Evolutionary conservation across 2,797 vertebrate genomes (phyloP).

Genomic region (Gallinago nigripennis): DNA sequence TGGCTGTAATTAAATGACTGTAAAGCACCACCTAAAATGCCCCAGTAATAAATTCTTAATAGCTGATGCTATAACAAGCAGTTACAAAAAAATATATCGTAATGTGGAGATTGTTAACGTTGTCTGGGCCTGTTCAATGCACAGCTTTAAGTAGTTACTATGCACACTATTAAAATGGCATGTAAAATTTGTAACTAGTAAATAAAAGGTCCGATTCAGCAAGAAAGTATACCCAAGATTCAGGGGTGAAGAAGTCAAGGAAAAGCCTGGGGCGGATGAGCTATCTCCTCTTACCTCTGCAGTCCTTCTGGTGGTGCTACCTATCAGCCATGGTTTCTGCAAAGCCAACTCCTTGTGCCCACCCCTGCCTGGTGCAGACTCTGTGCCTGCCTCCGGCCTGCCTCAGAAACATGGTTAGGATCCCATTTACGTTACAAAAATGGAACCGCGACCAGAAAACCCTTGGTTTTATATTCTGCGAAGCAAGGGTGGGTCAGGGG

Average conservation of each 20-base stretch:
- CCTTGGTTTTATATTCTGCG: background rate
- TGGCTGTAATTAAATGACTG: slow-evolving; percentile 52
- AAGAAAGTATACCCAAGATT: background rate
- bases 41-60: slow-evolving; percentile 59
- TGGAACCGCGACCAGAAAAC: background rate
- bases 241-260: background rate
- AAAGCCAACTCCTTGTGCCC: background rate
- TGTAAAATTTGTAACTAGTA: slow-evolving; percentile 37
- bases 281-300: background rate
- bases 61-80: slow-evolving; percentile 20
- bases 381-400: background rate
- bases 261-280: background rate
- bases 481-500: background rate
- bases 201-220: slow-evolving; percentile 18
- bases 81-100: background rate
- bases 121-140: slow-evolving; percentile 18
- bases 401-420: background rate
- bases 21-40: slow-evolving; percentile 54
- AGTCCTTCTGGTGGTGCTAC: background rate
- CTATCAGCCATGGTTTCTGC: background rate
- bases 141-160: slow-evolving; percentile 34
- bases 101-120: slow-evolving; percentile 46
- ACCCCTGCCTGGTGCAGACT: background rate
- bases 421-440: background rate
- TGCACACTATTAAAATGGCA: slow-evolving; percentile 7